Conservation (phyloP, 2,797 vertebrate genomes). For the Falco biarmicus region DNA sequence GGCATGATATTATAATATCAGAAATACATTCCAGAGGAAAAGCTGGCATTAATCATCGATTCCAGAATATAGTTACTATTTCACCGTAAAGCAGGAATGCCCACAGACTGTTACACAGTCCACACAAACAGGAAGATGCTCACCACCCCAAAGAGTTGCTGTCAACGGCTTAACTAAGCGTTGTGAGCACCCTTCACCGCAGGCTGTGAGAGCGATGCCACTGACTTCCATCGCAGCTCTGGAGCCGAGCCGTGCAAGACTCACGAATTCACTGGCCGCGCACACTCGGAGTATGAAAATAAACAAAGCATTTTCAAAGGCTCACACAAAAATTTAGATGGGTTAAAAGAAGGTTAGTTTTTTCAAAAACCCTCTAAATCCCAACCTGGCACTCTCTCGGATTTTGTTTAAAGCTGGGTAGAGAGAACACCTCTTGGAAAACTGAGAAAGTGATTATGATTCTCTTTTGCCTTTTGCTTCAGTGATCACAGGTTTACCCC, state of each 20-base stretch:
- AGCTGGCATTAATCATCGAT: slow-evolving; percentile 15
- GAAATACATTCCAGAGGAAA: slow-evolving; percentile 37
- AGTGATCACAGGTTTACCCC: background rate
- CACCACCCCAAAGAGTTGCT: background rate
- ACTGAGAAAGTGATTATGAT: background rate
- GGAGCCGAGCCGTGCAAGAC: background rate
- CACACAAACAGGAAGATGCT: background rate
- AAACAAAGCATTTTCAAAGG: slow-evolving; percentile 46
- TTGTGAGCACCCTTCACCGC: background rate
- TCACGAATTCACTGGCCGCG: background rate
- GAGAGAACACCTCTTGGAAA: background rate
- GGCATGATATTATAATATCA: slow-evolving; percentile 52
- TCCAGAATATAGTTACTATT: background rate
- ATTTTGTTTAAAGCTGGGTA: background rate
- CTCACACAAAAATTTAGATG: background rate
- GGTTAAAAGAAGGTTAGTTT: background rate
- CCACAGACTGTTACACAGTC: background rate
- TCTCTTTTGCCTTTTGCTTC: background rate
- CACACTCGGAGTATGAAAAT: background rate
- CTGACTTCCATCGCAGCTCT: background rate
- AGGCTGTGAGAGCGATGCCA: background rate
- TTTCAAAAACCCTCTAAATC: background rate
- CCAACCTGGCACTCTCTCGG: background rate
- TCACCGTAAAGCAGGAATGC: background rate
- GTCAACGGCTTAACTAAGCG: background rate